Base-by-base conservation (phyloP, 2,888 invertebrate genomes). In the Lithosia quadra region DNA sequence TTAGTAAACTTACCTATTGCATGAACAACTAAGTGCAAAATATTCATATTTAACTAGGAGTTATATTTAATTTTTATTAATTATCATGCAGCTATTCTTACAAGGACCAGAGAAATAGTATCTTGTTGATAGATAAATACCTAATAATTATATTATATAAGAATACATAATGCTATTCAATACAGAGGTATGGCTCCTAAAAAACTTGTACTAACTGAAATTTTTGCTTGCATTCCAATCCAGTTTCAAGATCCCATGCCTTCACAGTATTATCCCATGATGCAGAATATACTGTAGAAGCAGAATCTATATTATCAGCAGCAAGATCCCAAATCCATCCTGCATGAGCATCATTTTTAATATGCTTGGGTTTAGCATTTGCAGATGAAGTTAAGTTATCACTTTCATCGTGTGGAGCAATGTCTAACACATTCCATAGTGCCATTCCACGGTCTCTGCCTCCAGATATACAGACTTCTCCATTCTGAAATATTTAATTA, bases 251-350 rank as follows among this genome's bases (percentile, higher is more conserved):
- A 71, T 95, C 93, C 96, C 96, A 96, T 4, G 94, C 93, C 85
- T 96, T 96, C 0, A 96, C 94, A 55, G 93, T 95, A 70, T 95
- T 93, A 83, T 96, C 96, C 96, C 96, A 96, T 49, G 96, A 96
- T 22, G 96, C 96, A 49, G 96, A 96, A 79, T 95, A 96, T 57
- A 96, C 81, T 63, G 90, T 91, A 8, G 93, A 84, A 24, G 95
- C 90, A 72, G 90, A 86, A 21, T 90, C 85, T 49, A 88, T 79
- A 67, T 88, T 85, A 72, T 94, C 92, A 24, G 95, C 89, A 7
- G 96, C 94, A 36, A 96, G 85, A 76, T 95, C 96, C 96, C 96
- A 96, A 13, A 96, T 95, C 96, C 96, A 96, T 57, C 96, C 96
- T 0, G 92, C 88, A 77, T 96, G 96, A 2, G 96, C 96, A 80